Base-by-base conservation (phyloP, 2,113 vertebrate genomes). In the Pandion haliaetus region DNA sequence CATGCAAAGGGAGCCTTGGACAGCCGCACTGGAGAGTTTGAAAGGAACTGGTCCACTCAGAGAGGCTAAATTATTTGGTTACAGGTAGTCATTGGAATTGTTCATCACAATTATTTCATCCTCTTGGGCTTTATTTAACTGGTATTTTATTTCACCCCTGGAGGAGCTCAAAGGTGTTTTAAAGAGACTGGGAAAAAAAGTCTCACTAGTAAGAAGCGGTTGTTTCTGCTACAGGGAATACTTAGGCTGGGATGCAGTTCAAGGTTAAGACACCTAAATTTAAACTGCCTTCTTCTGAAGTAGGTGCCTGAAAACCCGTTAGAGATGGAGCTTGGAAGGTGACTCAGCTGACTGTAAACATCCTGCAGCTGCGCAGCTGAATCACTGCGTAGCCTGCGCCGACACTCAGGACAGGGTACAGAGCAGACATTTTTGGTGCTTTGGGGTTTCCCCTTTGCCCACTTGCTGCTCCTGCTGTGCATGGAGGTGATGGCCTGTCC, bases 371-470 rank as follows among this genome's bases (percentile, higher is more conserved):
- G 71, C 5, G 6, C n/a, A 59, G 38, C 52, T 67, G 32, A 42
- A 70, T 62, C 32, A 25, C 28, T 2, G 0, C 4, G 3, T 1
- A 81, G 34, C 49, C 63, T 88, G 29, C 0, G 0, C 13, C 3
- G 15, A 42, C n/a, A 5, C 18, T 25, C 40, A 45, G 54, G 47
- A 40, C 7, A 44, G 10, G 26, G 16, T 57, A 85, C 1, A 1
- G 45, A 58, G 17, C 8, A 78, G 38, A 19, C 2, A 9, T 20
- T 72, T 76, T 55, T 12, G 25, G 55, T 54, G 42, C 25, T 91
- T 82, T 63, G 57, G 23, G 20, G 15, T 32, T 58, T 82, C n/a
- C 11, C 32, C 23, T 79, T 65, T 65, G 34, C 55, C 50, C 4
- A 5, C 18, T 70, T 73, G 34, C 31, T 73, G 54, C n/a, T 79